phyloP scores from a whole-genome alignment of 2,113 vertebrate species.

The Epinephelus fuscoguttatus region DNA sequence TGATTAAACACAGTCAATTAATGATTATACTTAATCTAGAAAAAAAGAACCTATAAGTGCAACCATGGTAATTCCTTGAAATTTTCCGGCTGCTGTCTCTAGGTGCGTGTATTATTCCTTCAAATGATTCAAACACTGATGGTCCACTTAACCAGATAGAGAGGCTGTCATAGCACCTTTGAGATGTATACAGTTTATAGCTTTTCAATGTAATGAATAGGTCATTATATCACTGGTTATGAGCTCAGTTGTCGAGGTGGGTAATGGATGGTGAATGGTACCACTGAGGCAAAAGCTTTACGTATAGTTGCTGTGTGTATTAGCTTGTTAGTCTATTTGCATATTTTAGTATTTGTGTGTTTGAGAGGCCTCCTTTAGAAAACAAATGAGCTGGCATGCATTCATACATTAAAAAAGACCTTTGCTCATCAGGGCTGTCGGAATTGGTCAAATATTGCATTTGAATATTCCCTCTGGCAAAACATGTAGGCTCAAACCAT shows the following conservation, averaged over 20 bases:
- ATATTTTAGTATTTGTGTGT: conserved; percentile 41
- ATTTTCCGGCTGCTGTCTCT: background rate
- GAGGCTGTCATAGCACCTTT: conserved; percentile 28
- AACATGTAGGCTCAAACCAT: no score
- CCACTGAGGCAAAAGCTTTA: conserved; percentile 25
- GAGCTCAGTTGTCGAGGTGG: conserved; percentile 26
- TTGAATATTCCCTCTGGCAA: no score
- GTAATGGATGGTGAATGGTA: conserved; percentile 45
- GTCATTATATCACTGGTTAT: conserved; percentile 54
- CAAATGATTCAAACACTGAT: conserved; percentile 7
- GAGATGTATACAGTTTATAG: conserved; percentile 44
- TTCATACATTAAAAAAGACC: conserved; percentile 29
- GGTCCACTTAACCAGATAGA: conserved; percentile 7
- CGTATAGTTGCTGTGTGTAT: conserved; percentile 17
- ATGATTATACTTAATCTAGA: conserved; percentile 1
- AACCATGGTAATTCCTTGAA: background rate
- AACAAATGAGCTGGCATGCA: conserved; percentile 20
- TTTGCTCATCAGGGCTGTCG: conserved; percentile 22
- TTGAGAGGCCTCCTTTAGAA: conserved; percentile 15
- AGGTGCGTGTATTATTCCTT: background rate
- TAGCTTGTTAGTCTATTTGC: conserved; percentile 31
- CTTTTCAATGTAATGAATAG: conserved; percentile 59
- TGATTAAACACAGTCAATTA: conserved; percentile 58
- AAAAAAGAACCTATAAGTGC: background rate
- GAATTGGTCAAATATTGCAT: no score